phyloP scores from a whole-genome alignment of 2,113 vertebrate genomes.

The Phoxinus phoxinus region DNA sequence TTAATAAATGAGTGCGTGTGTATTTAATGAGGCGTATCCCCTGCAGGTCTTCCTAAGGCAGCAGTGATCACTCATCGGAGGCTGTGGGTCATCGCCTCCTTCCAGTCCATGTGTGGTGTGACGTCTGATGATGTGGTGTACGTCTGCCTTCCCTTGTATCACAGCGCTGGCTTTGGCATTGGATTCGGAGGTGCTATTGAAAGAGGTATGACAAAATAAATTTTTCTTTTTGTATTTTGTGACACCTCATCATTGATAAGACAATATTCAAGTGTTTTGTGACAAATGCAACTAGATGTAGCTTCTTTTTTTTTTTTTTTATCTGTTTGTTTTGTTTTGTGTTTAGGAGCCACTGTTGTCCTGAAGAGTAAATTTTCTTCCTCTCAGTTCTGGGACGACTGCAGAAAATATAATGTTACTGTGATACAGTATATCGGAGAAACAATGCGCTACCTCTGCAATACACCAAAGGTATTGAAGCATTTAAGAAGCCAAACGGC shows the following conservation, averaged over 20 bases:
- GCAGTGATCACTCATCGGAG: conserved; percentile 70
- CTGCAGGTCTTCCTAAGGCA: conserved; percentile 80
- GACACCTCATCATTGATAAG: not conserved
- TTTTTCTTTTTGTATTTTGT: not conserved
- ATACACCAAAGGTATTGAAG: conserved; percentile 76
- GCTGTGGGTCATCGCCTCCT: conserved; percentile 53
- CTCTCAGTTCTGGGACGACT: conserved; percentile 92
- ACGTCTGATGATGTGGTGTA: conserved; percentile 76
- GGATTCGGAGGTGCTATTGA: conserved; percentile 71
- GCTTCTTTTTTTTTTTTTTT: not conserved
- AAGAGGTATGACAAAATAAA: conserved; percentile 64
- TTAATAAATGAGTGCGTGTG: not conserved
- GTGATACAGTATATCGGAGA: conserved; percentile 93
- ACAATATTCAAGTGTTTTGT: not conserved
- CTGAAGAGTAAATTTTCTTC: conserved; percentile 87
- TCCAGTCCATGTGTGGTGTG: not conserved
- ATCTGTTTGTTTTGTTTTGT: not conserved
- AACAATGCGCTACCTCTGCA: conserved; percentile 87
- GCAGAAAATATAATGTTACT: conserved; percentile 86
- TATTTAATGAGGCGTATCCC: not conserved
- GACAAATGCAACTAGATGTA: not conserved
- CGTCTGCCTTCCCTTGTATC: conserved; percentile 79
- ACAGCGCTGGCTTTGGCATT: conserved; percentile 73
- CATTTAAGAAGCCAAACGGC: not conserved
- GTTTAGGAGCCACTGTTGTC: conserved; percentile 81